Base-by-base conservation (phyloP, 2,888 invertebrate species). In the Ophion slaviceki region DNA sequence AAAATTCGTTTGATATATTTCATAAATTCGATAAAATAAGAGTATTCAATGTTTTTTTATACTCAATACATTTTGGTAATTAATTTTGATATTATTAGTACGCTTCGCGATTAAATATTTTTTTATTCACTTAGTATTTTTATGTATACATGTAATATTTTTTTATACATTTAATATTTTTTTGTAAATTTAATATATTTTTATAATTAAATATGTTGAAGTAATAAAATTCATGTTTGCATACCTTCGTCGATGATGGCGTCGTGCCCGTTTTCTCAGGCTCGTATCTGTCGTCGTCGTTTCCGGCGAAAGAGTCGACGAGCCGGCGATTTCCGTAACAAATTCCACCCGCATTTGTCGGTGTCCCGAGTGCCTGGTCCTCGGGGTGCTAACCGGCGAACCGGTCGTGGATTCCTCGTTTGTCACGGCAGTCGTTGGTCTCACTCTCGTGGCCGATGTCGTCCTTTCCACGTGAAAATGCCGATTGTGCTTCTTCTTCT, bases 221-320 rank as follows among this genome's bases (percentile, higher is more conserved):
- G 61, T 8, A 11, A 20, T 7, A 5, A 24, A 24, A 24, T 47
- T 28, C 67, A 40, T 24, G 47, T n/a, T 40, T 45, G 28, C 83
- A 36, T 87, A 91, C 91, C 89, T 91, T 85, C 88, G 87, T n/a
- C 92, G 91, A 87, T 92, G 92, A 86, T 93, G 92, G 66, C 92
- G 91, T 62, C 92, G 90, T 79, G 88, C 91, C 53, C 92, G 87
- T 74, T 77, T 82, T 67, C 84, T 86, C 53, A 64, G 70, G 28
- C 70, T 83, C n/a, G 64, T 62, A 78, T 80, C 86, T 7, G 36
- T 82, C 28, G 90, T 77, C 86, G 90, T 77, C 85, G 88, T 76
- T 88, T 90, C 84, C 84, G 88, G 75, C 67, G 62, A 78, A 62
- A 70, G 59, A 61, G 82, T 78, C 53, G 78, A 61, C 36, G 88